Evolutionary conservation across 2,797 vertebrate genomes (phyloP), one percentile per base, ranked within the genome.

Genomic region (Squalus acanthias): DNA sequence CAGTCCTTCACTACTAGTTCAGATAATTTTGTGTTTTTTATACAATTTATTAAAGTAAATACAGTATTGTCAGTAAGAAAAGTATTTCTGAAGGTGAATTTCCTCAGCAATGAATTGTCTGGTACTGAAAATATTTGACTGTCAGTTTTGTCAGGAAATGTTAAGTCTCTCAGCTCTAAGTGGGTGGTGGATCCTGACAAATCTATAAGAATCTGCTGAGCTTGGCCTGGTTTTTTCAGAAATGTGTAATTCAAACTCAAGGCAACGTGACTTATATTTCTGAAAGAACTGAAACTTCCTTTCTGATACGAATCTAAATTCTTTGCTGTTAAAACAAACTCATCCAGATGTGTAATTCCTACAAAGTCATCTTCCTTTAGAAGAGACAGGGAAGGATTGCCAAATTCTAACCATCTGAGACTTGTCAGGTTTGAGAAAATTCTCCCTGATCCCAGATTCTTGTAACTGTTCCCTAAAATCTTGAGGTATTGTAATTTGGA

Each of bases 381-480:
- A 10, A 63, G 85, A 0, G 96, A 89, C 94, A 98, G 97, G 50
- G 0, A 24, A 0, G 0, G 6, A 95, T 97, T 98, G 96, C 98
- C 98, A 85, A 98, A 96, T 95, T 96, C 82, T 13, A 98, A 97
- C 96, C 79, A 97, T 96, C 85, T 98, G 96, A 98, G 96, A 50
- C 97, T 97, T 89, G 96, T 95, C 88, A 98, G 97, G 46, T 96
- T 95, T 70, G 97, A 97, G 97, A 98, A 98, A 26, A 97, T 97
- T 12, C 98, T 96, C 0, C 95, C 96, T 96, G 96, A 63, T 17
- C 98, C 98, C 2, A 98, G 96, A n/a, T 96, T 97, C 91, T 60
- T 50, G 74, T 98, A 98, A 72, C 33, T 69, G 96, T 98, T 98
- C 79, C 97, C 98, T 96, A 98, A 96, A 85, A 98, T 97, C 96